A percentile compares a stretch with the other conserved stretches of the same genome.
These are phyloP conservation scores for Dendrocincla fuliginosa DNA, from an alignment of 2,797 vertebrate genomes.

Conservation along the genomic window DNA sequence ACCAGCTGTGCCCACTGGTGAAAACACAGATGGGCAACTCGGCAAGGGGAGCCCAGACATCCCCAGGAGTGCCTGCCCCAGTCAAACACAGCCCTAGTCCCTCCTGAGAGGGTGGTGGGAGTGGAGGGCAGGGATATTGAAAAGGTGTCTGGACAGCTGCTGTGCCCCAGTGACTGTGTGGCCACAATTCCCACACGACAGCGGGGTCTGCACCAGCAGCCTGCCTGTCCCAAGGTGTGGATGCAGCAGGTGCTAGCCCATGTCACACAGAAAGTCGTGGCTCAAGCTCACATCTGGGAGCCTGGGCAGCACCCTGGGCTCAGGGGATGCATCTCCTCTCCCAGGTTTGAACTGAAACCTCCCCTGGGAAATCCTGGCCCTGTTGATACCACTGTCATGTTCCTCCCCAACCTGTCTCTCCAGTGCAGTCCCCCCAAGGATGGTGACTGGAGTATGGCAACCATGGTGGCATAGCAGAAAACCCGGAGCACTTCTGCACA, in stretches of 20 bases:
- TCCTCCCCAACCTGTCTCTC: not conserved
- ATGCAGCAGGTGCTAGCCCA: not conserved
- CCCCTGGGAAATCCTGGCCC: not conserved
- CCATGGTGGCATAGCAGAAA: not conserved
- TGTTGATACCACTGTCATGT: not conserved
- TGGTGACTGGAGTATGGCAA: not conserved
- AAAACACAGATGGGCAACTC: not conserved
- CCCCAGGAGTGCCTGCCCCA: not conserved
- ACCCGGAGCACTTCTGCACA: not conserved
- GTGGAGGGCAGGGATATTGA: not conserved
- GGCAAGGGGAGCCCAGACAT: rapidly evolving
- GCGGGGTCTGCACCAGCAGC: not conserved
- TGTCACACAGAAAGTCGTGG: not conserved
- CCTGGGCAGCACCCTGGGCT: not conserved
- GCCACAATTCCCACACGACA: not conserved
- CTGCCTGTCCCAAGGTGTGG: rapidly evolving
- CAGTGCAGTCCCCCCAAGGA: not conserved
- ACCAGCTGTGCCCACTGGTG: not conserved
- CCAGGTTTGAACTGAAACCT: not conserved
- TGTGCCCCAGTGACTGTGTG: rapidly evolving
- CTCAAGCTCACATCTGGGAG: rapidly evolving
- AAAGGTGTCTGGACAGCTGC: not conserved
- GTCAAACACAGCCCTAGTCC: not conserved
- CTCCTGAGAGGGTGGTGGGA: not conserved
- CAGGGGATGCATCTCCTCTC: not conserved